Percentiles rank a stretch among this genome's conserved stretches.
These are phyloP conservation scores for Neopelma chrysocephalum DNA, from an alignment of 2,797 vertebrate genomes.

Conservation along the genomic window DNA sequence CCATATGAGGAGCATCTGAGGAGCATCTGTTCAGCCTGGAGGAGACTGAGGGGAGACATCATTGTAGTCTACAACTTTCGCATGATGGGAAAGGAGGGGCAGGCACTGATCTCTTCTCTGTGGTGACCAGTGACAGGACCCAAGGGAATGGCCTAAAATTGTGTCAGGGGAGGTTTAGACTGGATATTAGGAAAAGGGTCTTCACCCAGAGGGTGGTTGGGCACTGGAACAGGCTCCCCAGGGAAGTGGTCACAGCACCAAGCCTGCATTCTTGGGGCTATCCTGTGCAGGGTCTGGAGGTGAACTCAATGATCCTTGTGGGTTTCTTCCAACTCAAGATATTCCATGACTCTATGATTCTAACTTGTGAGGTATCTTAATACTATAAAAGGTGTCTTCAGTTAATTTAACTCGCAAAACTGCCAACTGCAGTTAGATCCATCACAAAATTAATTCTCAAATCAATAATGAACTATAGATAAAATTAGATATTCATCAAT, in stretches of 20 bases:
- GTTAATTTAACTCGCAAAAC: neutral
- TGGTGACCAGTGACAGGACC: neutral
- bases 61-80: neutral
- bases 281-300: neutral
- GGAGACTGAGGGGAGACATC: neutral
- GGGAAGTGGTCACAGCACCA: neutral
- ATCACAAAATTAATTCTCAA: constrained; percentile 29
- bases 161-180: neutral
- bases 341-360: neutral
- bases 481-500: neutral
- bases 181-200: neutral
- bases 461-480: constrained; percentile 25
- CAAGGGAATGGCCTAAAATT: neutral
- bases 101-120: neutral
- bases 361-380: neutral
- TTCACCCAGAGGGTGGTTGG: neutral
- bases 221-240: neutral
- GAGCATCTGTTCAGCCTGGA: neutral
- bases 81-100: neutral
- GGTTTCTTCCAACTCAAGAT: neutral
- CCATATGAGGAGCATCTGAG: neutral
- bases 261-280: neutral
- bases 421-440: neutral
- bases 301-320: neutral
- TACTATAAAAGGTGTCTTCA: neutral